These are phyloP conservation scores for Dicycla oo DNA, from an alignment of 2,888 invertebrate genomes.

Conservation along the genomic window DNA sequence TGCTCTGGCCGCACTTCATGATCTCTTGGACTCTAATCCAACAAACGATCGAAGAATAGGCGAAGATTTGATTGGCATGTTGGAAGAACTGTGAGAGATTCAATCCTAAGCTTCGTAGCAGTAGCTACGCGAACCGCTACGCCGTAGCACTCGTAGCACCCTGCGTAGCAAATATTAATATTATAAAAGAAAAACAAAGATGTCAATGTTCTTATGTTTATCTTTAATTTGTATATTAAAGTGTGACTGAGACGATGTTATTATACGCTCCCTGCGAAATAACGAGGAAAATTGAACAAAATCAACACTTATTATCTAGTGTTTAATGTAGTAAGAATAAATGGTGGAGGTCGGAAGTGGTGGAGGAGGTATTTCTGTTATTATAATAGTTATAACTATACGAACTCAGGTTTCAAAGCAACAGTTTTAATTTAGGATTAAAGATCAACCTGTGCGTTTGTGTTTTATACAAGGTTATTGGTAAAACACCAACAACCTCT, in stretches of 20 bases:
- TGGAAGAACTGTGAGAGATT: too few relatives aligned
- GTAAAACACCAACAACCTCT: too few relatives aligned
- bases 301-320: constrained; percentile 76
- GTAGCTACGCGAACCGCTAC: constrained; percentile 13
- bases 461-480: too few relatives aligned
- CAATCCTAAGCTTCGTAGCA: constrained; percentile 10
- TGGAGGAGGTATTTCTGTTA: constrained; percentile 39
- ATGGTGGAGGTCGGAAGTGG: constrained; percentile 3
- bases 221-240: constrained; percentile 65
- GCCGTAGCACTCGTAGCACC: constrained; percentile 43
- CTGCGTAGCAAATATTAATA: constrained; percentile 40
- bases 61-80: too few relatives aligned
- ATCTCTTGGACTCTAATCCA: too few relatives aligned
- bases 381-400: background rate
- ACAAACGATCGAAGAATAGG: too few relatives aligned
- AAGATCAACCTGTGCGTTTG: background rate
- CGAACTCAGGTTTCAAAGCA: too few relatives aligned
- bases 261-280: constrained; percentile 66
- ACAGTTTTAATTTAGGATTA: background rate
- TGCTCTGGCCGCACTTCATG: too few relatives aligned
- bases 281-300: constrained; percentile 75
- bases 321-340: constrained; percentile 75
- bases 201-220: constrained; percentile 49
- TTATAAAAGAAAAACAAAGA: constrained; percentile 30
- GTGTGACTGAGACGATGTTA: constrained; percentile 59